Evolutionary conservation across 2,888 invertebrate genomes (phyloP).

Genomic region (Boloria euphrosyne): DNA sequence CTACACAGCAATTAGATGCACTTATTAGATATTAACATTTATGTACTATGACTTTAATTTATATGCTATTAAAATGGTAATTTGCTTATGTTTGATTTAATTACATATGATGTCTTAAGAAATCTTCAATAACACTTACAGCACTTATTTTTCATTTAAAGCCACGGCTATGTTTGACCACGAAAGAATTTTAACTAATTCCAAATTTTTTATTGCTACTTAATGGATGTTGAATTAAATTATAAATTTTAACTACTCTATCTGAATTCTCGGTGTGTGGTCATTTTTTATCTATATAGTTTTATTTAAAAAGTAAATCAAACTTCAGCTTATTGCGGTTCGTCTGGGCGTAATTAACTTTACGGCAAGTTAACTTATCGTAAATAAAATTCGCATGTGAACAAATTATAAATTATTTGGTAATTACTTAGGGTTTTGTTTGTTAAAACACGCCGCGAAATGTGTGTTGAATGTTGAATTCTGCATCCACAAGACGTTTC

Average conservation of each 20-base stretch:
- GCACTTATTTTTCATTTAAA: conserved; percentile 2
- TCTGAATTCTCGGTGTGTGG: conserved; percentile 46
- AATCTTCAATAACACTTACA: background rate
- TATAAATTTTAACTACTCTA: conserved; percentile 35
- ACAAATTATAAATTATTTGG: conserved; percentile 37
- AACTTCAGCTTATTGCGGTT: conserved; percentile 13
- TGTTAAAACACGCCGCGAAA: conserved; percentile 24
- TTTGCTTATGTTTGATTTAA: conserved; percentile 20
- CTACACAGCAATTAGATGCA: conserved; percentile 17
- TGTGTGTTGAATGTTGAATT: conserved; percentile 26
- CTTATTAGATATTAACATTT: conserved; percentile 19
- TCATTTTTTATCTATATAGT: conserved; percentile 36
- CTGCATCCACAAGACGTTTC: conserved; percentile 14
- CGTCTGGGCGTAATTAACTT: conserved; percentile 31
- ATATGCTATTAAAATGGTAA: conserved; percentile 17
- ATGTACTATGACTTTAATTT: conserved; percentile 15
- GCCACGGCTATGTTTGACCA: background rate
- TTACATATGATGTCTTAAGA: background rate
- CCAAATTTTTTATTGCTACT: conserved; percentile 31
- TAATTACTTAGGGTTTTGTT: conserved; percentile 32
- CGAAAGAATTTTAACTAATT: conserved; percentile 28
- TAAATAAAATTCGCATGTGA: conserved; percentile 35
- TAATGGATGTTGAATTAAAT: conserved; percentile 41
- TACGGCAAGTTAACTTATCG: conserved; percentile 46
- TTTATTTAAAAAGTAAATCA: conserved; percentile 33